Evolutionary conservation across 2,797 vertebrate genomes (phyloP).

Genomic region (Pangasius larnaudii): DNA sequence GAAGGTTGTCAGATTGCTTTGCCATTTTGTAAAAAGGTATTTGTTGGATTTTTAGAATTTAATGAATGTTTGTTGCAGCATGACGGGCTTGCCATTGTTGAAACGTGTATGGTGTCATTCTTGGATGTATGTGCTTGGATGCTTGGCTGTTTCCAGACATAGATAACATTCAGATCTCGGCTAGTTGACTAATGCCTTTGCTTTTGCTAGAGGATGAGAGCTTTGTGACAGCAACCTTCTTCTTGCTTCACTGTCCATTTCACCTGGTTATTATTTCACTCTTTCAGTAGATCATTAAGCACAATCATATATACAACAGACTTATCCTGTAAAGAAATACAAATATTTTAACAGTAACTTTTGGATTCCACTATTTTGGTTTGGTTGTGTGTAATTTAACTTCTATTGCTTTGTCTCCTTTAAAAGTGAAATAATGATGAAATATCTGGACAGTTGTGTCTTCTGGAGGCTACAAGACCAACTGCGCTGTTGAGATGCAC

Average conservation of each 20-base stretch:
- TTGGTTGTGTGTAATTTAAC: background rate
- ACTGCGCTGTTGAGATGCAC: background rate
- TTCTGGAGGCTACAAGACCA: background rate
- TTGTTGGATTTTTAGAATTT: background rate
- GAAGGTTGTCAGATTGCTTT: background rate
- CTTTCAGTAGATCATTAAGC: background rate
- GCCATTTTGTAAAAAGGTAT: background rate
- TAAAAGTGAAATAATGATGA: background rate
- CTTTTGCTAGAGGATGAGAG: background rate
- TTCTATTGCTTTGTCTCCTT: background rate
- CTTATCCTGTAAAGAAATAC: background rate
- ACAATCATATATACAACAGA: background rate
- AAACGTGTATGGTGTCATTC: background rate
- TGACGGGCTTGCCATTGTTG: background rate
- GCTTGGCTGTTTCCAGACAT: background rate
- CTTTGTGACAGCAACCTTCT: background rate
- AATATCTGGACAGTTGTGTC: background rate
- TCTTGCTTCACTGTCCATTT: background rate
- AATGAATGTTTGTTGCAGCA: background rate
- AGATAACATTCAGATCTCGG: background rate
- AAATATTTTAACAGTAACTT: background rate
- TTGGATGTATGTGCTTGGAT: background rate
- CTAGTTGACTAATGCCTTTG: background rate
- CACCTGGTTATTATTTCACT: slow-evolving; percentile 2
- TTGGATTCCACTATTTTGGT: background rate